phyloP scores from a whole-genome alignment of 2,113 vertebrate genomes.

The Chamaetylas fuelleborni region DNA sequence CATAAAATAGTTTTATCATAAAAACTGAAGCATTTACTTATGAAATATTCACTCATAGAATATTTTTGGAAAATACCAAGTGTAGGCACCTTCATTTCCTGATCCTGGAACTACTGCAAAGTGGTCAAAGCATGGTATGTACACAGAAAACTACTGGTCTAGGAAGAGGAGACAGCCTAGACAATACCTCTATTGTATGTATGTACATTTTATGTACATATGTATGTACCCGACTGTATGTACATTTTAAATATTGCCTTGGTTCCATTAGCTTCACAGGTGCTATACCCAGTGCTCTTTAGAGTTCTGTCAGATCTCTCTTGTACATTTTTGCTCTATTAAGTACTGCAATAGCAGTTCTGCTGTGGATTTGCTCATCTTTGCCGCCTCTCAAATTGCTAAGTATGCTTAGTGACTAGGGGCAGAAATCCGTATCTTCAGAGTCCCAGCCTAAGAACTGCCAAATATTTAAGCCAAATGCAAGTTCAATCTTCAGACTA shows the following conservation, averaged over 20 bases:
- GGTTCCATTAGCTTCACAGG: not conserved
- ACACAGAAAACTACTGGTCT: not conserved
- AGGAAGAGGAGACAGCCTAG: not conserved
- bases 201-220: not conserved
- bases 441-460: not conserved
- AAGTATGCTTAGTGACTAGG: not conserved
- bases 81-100: not conserved
- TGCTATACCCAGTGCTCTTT: not conserved
- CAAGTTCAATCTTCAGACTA: not conserved
- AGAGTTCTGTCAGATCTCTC: not conserved
- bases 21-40: not conserved
- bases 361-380: not conserved
- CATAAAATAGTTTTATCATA: not conserved
- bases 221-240: no score
- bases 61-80: not conserved
- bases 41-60: not conserved
- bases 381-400: not conserved
- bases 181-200: not conserved
- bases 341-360: not conserved
- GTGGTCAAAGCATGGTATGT: accelerated
- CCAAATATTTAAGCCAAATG: not conserved
- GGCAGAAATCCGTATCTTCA: not conserved
- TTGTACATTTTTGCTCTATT: not conserved
- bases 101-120: not conserved
- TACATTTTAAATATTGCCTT: not conserved